Evolutionary conservation across 1,140 invertebrate species (phyloP).

Genomic region (Drosophila eugracilis): DNA sequence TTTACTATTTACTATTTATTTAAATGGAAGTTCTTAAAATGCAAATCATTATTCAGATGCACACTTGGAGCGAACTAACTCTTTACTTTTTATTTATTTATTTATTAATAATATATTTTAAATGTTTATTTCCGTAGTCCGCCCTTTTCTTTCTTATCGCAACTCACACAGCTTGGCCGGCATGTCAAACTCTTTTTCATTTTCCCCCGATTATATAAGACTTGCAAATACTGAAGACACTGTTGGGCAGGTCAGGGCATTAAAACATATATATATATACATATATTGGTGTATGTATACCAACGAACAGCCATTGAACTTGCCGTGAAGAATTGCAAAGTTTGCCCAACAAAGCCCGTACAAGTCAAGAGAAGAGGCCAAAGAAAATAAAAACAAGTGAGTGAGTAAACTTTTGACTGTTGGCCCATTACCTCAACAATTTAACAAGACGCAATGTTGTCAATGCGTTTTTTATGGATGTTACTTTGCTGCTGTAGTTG

Average conservation of each 20-base stretch:
- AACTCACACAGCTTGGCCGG: not conserved
- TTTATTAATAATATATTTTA: not conserved
- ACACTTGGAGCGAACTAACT: no score
- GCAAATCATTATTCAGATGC: no score
- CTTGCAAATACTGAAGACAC: slow-evolving; percentile 4
- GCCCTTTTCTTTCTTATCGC: slow-evolving; percentile 2
- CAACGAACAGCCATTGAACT: slow-evolving; percentile 62
- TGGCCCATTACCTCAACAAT: slow-evolving; percentile 36
- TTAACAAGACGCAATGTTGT: slow-evolving; percentile 42
- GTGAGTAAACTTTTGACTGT: slow-evolving; percentile 41
- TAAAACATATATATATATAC: not conserved
- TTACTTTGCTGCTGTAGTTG: slow-evolving; percentile 21
- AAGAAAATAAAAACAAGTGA: slow-evolving; percentile 21
- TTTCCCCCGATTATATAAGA: slow-evolving; percentile 28
- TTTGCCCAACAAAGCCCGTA: slow-evolving; percentile 49
- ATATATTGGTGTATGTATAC: not conserved
- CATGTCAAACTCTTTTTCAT: slow-evolving; percentile 6
- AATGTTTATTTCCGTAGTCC: not conserved
- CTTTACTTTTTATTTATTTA: not conserved
- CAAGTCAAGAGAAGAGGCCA: slow-evolving; percentile 8
- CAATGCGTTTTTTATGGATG: slow-evolving; percentile 37
- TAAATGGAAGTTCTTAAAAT: no score
- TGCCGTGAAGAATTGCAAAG: slow-evolving; percentile 51
- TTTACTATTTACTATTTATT: not conserved
- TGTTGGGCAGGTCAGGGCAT: slow-evolving; percentile 59